Evolutionary conservation across 2,888 invertebrate genomes (phyloP).

Genomic region (Drosophila limbata): DNA sequence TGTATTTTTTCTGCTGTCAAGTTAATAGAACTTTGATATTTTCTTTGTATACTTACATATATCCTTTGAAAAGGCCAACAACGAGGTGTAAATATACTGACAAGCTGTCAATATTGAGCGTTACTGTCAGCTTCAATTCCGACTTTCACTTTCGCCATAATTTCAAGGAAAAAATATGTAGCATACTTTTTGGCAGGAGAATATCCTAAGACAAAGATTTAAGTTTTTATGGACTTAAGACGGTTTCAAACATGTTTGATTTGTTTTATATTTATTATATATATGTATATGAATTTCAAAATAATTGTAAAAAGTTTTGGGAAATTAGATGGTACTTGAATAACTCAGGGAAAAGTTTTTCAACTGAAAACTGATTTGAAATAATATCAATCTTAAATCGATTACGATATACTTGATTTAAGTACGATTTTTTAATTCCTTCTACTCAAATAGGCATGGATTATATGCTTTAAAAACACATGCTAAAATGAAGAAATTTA

Average conservation of each 20-base stretch:
- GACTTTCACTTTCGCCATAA: background rate
- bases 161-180: background rate
- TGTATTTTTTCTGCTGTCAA: conserved; percentile 13
- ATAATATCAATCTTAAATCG: no score
- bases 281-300: background rate
- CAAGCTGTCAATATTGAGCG: background rate
- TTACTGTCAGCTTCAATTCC: no score
- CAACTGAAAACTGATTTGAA: background rate
- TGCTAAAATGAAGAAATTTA: no score
- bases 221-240: background rate
- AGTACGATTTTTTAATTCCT: no score
- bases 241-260: background rate
- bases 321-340: background rate
- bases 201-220: background rate
- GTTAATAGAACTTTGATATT: conserved; percentile 7
- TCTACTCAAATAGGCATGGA: no score
- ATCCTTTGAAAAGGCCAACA: background rate
- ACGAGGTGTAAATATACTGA: conserved; percentile 6
- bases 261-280: background rate
- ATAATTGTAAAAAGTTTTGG: no score
- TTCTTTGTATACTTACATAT: background rate
- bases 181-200: background rate
- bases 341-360: background rate
- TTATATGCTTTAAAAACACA: no score
- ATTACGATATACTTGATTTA: no score